A percentile compares a stretch with the other conserved stretches of the same genome.
Conservation (phyloP, 2,888 invertebrate genomes). For the Eilema griseolum region DNA sequence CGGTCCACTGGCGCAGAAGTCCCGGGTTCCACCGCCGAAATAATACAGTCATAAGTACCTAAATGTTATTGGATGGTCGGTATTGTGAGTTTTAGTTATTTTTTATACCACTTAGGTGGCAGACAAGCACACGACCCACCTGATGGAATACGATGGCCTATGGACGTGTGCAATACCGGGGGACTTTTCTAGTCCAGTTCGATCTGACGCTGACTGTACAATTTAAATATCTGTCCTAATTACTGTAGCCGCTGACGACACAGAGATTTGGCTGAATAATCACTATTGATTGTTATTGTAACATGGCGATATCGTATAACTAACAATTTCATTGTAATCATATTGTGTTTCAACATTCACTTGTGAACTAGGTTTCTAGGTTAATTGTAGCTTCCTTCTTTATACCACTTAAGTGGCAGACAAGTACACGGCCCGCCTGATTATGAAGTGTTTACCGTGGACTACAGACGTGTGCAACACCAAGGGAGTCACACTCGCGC, state of each 20-base stretch:
- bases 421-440: too few species aligned
- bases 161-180: too few species aligned
- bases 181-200: too few species aligned
- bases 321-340: conserved; percentile 19
- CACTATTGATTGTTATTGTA: background rate
- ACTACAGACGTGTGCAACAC: too few species aligned
- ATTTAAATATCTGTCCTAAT: background rate
- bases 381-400: background rate
- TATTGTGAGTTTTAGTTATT: conserved; percentile 2
- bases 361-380: conserved; percentile 36
- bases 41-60: conserved; percentile 25
- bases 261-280: conserved; percentile 9
- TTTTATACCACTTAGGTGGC: too few species aligned
- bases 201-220: too few species aligned
- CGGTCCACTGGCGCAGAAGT: conserved; percentile 51
- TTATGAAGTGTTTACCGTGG: too few species aligned
- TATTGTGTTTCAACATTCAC: conserved; percentile 35
- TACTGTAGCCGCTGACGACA: background rate
- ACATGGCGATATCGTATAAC: conserved; percentile 16
- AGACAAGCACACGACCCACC: too few species aligned
- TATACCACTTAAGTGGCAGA: too few species aligned
- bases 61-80: conserved; percentile 21
- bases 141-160: too few species aligned
- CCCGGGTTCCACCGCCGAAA: conserved; percentile 29
- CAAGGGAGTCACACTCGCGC: too few species aligned